phyloP scores from a whole-genome alignment of 2,888 invertebrate genomes.

The Xanthia icteritia region DNA sequence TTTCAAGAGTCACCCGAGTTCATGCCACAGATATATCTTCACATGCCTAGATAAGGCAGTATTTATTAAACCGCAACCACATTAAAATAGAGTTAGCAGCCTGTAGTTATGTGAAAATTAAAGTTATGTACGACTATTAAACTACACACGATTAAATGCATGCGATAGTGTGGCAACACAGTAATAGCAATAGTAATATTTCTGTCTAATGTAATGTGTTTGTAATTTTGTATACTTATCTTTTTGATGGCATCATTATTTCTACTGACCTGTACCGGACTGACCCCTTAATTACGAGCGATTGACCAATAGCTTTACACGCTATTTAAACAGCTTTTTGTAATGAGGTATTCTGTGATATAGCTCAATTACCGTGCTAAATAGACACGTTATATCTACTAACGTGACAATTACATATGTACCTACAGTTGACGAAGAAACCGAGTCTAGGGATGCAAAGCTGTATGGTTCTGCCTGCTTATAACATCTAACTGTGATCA shows the following conservation, averaged over 20 bases:
- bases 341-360: slow-evolving; percentile 4
- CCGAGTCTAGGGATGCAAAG: neutral
- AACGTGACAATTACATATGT: neutral
- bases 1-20: slow-evolving; percentile 43
- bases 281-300: slow-evolving; percentile 26
- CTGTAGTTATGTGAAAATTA: slow-evolving; percentile 51
- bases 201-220: slow-evolving; percentile 30
- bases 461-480: neutral
- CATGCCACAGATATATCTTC: slow-evolving; percentile 34
- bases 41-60: slow-evolving; percentile 33
- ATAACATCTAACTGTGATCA: neutral
- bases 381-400: neutral
- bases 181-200: slow-evolving; percentile 26
- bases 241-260: slow-evolving; percentile 51
- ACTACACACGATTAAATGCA: slow-evolving; percentile 49
- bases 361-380: slow-evolving; percentile 18
- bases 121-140: slow-evolving; percentile 48
- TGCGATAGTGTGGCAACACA: slow-evolving; percentile 45
- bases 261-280: slow-evolving; percentile 29
- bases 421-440: slow-evolving; percentile 1
- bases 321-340: slow-evolving; percentile 28
- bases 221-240: slow-evolving; percentile 50
- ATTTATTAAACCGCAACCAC: slow-evolving; percentile 37
- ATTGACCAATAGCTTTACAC: slow-evolving; percentile 9
- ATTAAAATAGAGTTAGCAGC: slow-evolving; percentile 44